These are phyloP conservation scores for Halcyon leucocephala DNA, from an alignment of 2,797 vertebrate genomes.

Conservation along the genomic window DNA sequence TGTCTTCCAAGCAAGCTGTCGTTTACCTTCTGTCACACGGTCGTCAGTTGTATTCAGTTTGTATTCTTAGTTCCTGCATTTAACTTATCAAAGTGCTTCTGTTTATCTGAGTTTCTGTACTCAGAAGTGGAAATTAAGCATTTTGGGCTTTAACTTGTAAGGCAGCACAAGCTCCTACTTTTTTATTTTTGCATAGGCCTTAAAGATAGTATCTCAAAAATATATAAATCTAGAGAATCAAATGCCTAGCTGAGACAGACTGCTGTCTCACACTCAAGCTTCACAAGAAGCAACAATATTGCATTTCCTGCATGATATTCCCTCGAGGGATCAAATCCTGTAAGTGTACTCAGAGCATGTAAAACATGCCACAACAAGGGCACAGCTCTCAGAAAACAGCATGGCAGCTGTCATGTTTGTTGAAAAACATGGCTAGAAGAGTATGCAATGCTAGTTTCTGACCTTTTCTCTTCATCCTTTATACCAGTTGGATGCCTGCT, in stretches of 20 bases:
- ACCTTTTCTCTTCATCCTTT: background rate
- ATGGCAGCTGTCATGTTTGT: constrained; percentile 31
- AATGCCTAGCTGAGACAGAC: background rate
- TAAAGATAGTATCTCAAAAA: background rate
- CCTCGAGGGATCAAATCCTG: background rate
- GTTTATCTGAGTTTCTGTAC: background rate
- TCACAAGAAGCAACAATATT: background rate
- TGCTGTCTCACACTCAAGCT: background rate
- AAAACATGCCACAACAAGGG: background rate
- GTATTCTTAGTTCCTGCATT: background rate
- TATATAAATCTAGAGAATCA: background rate
- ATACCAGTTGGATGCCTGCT: background rate
- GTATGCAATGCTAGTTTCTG: accelerated
- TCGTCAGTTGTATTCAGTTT: background rate
- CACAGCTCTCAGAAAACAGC: background rate
- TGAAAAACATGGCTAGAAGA: background rate
- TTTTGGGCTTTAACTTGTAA: background rate
- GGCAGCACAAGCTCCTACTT: accelerated
- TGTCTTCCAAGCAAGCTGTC: background rate
- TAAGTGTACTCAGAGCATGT: background rate
- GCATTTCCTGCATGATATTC: background rate
- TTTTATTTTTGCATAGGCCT: accelerated
- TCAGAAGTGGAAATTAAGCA: background rate
- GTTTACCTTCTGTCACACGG: background rate
- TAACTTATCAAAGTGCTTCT: background rate